Conservation (phyloP, 2,888 invertebrate species). For the Ferdinandea cuprea region DNA sequence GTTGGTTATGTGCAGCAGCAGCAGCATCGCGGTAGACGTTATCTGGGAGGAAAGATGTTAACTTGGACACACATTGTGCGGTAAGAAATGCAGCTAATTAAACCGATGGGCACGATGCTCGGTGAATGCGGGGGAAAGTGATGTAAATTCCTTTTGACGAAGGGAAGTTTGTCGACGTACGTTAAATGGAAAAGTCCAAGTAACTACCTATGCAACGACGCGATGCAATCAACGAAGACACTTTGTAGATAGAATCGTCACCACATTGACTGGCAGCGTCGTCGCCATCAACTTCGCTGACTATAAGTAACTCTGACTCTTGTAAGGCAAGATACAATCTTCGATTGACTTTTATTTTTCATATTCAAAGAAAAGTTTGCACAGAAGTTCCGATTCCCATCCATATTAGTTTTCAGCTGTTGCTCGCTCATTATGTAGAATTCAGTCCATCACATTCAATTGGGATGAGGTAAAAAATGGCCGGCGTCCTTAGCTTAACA, state of each 20-base stretch:
- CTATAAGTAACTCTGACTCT: too few relatives aligned
- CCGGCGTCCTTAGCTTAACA: not conserved
- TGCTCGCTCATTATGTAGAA: too few relatives aligned
- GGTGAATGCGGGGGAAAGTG: slow-evolving; percentile 22
- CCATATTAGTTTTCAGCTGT: too few relatives aligned
- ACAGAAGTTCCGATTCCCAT: too few relatives aligned
- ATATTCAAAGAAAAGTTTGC: too few relatives aligned
- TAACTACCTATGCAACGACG: too few relatives aligned
- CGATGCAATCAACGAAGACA: slow-evolving; percentile 62
- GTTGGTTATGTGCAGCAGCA: slow-evolving; percentile 42
- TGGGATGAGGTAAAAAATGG: too few relatives aligned
- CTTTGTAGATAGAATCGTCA: slow-evolving; percentile 57
- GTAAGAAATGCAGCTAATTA: slow-evolving; percentile 73
- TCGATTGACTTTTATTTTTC: too few relatives aligned
- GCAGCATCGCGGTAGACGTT: too few relatives aligned
- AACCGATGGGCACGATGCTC: slow-evolving; percentile 36
- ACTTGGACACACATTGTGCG: slow-evolving; percentile 72
- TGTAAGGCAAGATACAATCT: too few relatives aligned
- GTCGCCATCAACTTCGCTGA: too few relatives aligned
- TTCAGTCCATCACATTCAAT: too few relatives aligned
- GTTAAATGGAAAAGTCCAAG: not conserved
- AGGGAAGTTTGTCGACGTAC: slow-evolving; percentile 29
- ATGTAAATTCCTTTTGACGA: slow-evolving; percentile 61
- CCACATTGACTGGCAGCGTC: not conserved
- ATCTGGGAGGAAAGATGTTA: slow-evolving; percentile 53